Evolutionary conservation across 2,888 invertebrate genomes (phyloP), one percentile per base, ranked within the genome.

Genomic region (Synergus japonicus): DNA sequence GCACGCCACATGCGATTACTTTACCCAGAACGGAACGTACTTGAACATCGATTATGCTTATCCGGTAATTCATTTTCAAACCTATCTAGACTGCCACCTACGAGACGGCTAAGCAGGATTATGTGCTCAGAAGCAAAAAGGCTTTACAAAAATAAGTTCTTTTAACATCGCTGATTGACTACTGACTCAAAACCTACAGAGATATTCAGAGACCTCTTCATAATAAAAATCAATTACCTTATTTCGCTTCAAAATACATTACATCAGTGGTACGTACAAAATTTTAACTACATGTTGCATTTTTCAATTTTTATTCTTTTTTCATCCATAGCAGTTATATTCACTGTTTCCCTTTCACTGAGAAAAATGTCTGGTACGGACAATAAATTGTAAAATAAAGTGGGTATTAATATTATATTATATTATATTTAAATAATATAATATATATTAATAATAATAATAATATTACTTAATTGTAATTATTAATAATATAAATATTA

Each of bases 21-120:
- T 77, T 79, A 76, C 78, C 76, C 79, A 49, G 80, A 78, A 37
- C 54, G 15, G 76, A 65, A 58, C 79, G 82, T 82, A 84, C 78
- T 81, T 83, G 84, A 82, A 83, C 82, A 78, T 82, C 79, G 82
- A 82, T 83, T 80, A 78, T 78, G 83, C 81, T 85, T 80, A 86
- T 82, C 81, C 78, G 80, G 83, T 86, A 84, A 86, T 81, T 83
- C 80, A 78, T 79, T 66, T 43, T 66, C 66, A n/a, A 66, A 66
- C n/a, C 66, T 12, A 43, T 66, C 29, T 13, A 43, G 65, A 66
- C n/a, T 66, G n/a, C 65, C 18, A 43, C 66, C n/a, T 43, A n/a
- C 43, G 10, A 43, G 12, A n/a, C 43, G 66, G n/a, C 43, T 18
- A 43, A 66, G 2, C 10, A 66, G 66, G 43, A 66, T 66, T 43